Conservation (phyloP, 2,888 invertebrate genomes). For the Oxytorus armatus region DNA sequence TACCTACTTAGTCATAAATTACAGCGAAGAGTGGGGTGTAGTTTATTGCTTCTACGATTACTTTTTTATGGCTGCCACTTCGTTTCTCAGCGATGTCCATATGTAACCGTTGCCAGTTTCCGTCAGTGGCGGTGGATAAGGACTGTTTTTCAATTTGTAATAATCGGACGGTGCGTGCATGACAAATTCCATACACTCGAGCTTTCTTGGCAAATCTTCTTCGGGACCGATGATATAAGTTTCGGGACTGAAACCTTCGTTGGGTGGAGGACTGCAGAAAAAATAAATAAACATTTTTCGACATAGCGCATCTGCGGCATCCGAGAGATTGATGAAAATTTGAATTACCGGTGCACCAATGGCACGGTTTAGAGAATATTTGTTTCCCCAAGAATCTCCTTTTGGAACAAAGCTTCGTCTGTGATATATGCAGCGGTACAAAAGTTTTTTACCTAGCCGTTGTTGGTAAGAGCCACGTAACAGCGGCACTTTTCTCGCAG, state of each 20-base stretch:
- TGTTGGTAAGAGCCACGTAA: conserved; percentile 96
- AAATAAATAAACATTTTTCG: too few relatives aligned
- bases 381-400: too few relatives aligned
- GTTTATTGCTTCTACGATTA: conserved; percentile 46
- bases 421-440: too few relatives aligned
- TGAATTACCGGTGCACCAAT: too few relatives aligned
- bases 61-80: conserved; percentile 74
- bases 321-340: too few relatives aligned
- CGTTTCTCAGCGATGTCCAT: conserved; percentile 82
- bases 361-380: too few relatives aligned
- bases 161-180: conserved; percentile 98
- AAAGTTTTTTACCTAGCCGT: conserved; percentile 86
- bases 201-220: conserved; percentile 93
- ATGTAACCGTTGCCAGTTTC: conserved; percentile 80
- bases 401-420: too few relatives aligned
- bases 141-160: conserved; percentile 90
- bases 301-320: too few relatives aligned
- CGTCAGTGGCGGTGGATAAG: conserved; percentile 88
- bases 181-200: conserved; percentile 95
- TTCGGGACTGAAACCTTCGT: conserved; percentile 93
- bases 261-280: conserved; percentile 91
- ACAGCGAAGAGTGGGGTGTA: not conserved
- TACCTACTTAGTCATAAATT: too few relatives aligned
- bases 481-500: conserved; percentile 95
- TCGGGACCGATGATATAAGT: conserved; percentile 96